These are phyloP conservation scores for Eubasilissa regina DNA, from an alignment of 1,140 invertebrate species.

Conservation along the genomic window DNA sequence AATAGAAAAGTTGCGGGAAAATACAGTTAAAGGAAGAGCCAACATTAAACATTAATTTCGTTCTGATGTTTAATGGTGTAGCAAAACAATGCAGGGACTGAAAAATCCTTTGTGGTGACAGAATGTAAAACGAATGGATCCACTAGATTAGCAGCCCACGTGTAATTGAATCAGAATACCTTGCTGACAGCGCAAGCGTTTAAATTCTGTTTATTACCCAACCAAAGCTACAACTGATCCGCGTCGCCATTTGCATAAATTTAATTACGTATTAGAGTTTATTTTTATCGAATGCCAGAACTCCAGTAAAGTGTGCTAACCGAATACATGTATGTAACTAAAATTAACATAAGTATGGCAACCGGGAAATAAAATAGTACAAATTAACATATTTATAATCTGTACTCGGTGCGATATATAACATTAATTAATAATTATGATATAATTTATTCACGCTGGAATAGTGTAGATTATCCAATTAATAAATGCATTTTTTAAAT, in stretches of 20 bases:
- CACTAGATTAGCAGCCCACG: constrained; percentile 41
- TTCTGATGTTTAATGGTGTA: constrained; percentile 2
- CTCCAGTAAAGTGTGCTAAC: neutral
- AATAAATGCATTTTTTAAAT: too few relatives aligned
- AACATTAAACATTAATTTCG: neutral
- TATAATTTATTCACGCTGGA: too few relatives aligned
- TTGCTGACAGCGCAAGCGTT: constrained; percentile 31
- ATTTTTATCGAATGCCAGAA: constrained; percentile 7
- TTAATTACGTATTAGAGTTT: constrained; percentile 19
- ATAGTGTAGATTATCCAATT: too few relatives aligned
- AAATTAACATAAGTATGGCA: too few relatives aligned
- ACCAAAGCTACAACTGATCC: constrained; percentile 14
- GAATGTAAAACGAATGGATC: constrained; percentile 11
- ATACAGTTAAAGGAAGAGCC: too few relatives aligned
- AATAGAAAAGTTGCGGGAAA: too few relatives aligned
- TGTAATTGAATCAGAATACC: constrained; percentile 44
- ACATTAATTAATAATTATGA: too few relatives aligned
- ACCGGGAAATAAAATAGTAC: too few relatives aligned
- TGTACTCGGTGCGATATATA: too few relatives aligned
- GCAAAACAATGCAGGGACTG: constrained; percentile 3
- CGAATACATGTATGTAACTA: too few relatives aligned
- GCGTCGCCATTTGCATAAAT: constrained; percentile 20
- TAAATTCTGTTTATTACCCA: constrained; percentile 35
- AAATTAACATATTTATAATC: too few relatives aligned
- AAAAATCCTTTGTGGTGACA: constrained; percentile 30